Conservation (phyloP, 2,888 invertebrate genomes). For the Troglohyphantes excavatus region DNA sequence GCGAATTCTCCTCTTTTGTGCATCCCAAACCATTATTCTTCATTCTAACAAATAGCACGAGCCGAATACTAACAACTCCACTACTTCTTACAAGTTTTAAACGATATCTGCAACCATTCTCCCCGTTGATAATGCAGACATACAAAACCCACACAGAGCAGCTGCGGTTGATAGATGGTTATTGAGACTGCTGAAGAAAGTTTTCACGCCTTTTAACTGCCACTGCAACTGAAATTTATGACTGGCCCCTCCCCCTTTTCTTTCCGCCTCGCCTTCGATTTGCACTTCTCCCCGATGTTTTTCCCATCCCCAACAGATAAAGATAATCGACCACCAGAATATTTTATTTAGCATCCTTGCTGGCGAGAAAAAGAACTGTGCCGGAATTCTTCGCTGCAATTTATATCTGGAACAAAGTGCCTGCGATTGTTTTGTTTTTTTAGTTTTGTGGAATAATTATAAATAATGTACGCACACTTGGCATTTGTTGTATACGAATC, state of each 20-base stretch:
- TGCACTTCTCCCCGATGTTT: constrained; percentile 37
- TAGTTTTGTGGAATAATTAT: no score
- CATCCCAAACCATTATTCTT: no score
- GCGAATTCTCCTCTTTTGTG: no score
- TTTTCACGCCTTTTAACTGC: constrained; percentile 77
- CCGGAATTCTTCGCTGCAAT: not conserved
- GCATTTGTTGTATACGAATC: no score
- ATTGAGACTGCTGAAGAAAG: constrained; percentile 72
- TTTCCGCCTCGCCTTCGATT: constrained; percentile 28
- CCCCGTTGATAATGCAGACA: constrained; percentile 41
- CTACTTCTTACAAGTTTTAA: not conserved
- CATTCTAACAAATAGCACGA: no score
- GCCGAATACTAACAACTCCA: no score
- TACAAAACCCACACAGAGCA: constrained; percentile 57
- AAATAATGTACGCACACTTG: no score
- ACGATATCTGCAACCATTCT: not conserved
- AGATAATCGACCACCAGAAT: constrained; percentile 65
- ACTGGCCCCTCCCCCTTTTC: not conserved
- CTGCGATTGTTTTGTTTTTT: no score
- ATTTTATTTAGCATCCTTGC: constrained; percentile 43
- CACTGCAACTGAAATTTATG: constrained; percentile 75
- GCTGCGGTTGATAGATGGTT: constrained; percentile 69
- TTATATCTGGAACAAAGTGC: no score
- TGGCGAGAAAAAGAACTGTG: constrained; percentile 9
- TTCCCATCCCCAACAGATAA: constrained; percentile 62